These are phyloP conservation scores for Heloderma charlesbogerti DNA, from an alignment of 2,113 vertebrate species.

Conservation along the genomic window DNA sequence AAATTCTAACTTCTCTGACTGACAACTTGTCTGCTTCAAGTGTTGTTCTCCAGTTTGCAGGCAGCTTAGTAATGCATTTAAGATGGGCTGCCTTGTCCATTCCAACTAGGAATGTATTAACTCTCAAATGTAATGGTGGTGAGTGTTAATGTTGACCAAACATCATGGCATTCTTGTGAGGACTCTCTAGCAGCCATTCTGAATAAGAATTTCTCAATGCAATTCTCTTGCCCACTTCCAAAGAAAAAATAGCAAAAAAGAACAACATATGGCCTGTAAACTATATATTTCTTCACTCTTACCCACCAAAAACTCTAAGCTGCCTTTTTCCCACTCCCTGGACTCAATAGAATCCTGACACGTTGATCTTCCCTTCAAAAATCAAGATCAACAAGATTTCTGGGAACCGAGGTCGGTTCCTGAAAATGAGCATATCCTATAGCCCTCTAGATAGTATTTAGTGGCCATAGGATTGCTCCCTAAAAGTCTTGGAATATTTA, in stretches of 20 bases:
- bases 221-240: background rate
- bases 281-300: background rate
- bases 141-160: constrained; percentile 7
- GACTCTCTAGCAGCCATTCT: background rate
- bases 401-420: too few relatives aligned
- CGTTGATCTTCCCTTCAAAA: background rate
- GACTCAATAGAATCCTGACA: background rate
- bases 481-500: background rate
- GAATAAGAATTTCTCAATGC: background rate
- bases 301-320: background rate
- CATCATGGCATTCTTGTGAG: background rate
- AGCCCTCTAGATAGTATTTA: too few relatives aligned
- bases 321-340: background rate
- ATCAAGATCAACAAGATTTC: background rate
- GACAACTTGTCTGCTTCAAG: background rate
- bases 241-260: background rate
- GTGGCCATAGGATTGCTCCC: too few relatives aligned
- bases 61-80: constrained; percentile 7
- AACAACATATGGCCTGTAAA: background rate
- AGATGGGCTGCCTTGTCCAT: background rate
- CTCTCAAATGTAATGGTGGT: background rate
- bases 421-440: too few relatives aligned
- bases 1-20: background rate
- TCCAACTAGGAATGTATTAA: background rate
- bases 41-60: background rate